These are phyloP conservation scores for Lithophane ornitopus DNA, from an alignment of 2,888 invertebrate species.

Conservation along the genomic window DNA sequence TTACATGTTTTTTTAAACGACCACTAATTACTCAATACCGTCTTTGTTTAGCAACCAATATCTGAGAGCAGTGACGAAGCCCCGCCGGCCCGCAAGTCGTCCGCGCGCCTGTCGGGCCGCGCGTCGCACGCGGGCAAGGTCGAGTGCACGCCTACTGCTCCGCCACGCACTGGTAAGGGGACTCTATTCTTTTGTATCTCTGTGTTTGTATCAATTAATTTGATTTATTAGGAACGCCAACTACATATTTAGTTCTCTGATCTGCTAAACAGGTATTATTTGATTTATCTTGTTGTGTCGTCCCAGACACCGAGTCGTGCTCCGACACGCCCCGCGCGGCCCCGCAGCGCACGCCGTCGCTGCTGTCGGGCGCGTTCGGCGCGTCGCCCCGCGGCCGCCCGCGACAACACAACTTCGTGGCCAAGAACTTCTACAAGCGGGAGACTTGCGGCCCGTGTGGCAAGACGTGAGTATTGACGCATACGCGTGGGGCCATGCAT, in stretches of 20 bases:
- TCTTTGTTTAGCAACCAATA: constrained; percentile 82
- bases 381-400: constrained; percentile 83
- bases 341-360: constrained; percentile 84
- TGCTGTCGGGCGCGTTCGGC: constrained; percentile 81
- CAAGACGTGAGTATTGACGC: constrained; percentile 88
- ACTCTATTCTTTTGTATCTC: not conserved
- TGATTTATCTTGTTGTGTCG: not conserved
- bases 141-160: constrained; percentile 80
- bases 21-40: not conserved
- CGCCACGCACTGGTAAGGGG: constrained; percentile 79
- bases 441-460: constrained; percentile 95
- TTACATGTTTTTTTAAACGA: too few relatives aligned
- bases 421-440: constrained; percentile 94
- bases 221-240: not conserved
- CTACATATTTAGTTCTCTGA: not conserved
- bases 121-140: constrained; percentile 8
- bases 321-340: constrained; percentile 76
- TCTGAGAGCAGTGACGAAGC: constrained; percentile 88
- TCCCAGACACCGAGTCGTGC: constrained; percentile 80
- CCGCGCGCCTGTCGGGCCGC: constrained; percentile 71
- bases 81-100: constrained; percentile 76
- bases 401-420: constrained; percentile 92
- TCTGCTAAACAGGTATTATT: not conserved
- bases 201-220: not conserved
- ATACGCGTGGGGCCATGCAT: too few relatives aligned